These are phyloP conservation scores for Tribolium castaneum DNA, from an alignment of 1,140 invertebrate genomes.

Conservation along the genomic window DNA sequence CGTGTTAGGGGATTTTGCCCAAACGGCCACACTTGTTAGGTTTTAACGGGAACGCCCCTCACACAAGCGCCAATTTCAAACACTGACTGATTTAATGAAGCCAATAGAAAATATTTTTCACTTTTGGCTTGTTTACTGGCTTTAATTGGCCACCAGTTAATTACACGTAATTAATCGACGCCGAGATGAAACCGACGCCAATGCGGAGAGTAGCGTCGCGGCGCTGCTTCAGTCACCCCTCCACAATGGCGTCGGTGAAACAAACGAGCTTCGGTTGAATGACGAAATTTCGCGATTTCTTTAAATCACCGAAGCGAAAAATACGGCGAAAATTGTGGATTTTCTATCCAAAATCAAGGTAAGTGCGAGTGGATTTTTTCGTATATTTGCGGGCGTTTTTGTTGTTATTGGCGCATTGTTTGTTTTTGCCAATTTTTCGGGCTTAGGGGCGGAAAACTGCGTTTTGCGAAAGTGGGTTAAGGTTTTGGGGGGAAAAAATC, in stretches of 20 bases:
- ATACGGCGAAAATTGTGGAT: background rate
- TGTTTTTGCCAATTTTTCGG: background rate
- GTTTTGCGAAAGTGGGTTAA: slow-evolving; percentile 6
- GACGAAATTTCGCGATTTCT: slow-evolving; percentile 5
- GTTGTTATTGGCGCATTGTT: background rate
- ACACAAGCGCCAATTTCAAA: too few species aligned
- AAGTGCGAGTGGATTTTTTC: background rate
- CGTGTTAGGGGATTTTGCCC: too few species aligned
- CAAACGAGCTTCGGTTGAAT: slow-evolving; percentile 7
- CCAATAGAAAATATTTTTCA: too few species aligned
- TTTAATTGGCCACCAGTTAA: too few species aligned
- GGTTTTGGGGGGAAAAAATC: slow-evolving; percentile 13
- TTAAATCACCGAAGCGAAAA: slow-evolving; percentile 4
- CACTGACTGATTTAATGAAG: too few species aligned
- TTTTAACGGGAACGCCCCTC: too few species aligned
- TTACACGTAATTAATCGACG: too few species aligned
- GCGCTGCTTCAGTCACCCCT: slow-evolving; percentile 40
- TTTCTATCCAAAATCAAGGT: slow-evolving; percentile 25
- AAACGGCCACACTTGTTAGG: too few species aligned
- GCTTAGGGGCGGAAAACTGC: background rate
- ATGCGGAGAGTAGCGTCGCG: slow-evolving; percentile 50
- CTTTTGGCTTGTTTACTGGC: too few species aligned
- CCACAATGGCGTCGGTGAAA: slow-evolving; percentile 42
- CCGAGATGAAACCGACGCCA: slow-evolving; percentile 24
- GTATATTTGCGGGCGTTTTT: background rate